Conservation (phyloP, 2,888 invertebrate species). For the Diabrotica balteata region DNA sequence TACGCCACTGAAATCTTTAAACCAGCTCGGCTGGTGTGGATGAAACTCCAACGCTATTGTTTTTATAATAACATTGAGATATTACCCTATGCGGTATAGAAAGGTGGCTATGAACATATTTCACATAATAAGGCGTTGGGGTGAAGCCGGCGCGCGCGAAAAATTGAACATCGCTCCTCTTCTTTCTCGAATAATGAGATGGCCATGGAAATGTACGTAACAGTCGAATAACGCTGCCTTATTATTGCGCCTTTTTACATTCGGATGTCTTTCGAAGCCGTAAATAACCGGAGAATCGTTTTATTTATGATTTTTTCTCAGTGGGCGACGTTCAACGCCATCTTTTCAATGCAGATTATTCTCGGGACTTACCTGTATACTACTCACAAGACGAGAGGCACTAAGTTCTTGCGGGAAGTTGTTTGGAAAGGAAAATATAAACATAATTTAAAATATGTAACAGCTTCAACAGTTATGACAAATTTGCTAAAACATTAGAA, state of each 20-base stretch:
- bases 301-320: conserved; percentile 37
- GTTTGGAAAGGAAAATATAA: not conserved
- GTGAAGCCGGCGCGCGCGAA: conserved; percentile 43
- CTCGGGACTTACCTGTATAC: conserved; percentile 3
- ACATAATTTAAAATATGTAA: no score
- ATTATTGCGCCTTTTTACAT: conserved; percentile 44
- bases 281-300: conserved; percentile 39
- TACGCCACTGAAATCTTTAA: conserved; percentile 46
- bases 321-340: conserved; percentile 23
- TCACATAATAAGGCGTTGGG: conserved; percentile 57
- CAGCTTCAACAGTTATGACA: no score
- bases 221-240: conserved; percentile 46
- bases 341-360: conserved; percentile 17
- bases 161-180: conserved; percentile 53
- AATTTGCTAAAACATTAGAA: no score
- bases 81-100: conserved; percentile 59
- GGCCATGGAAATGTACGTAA: conserved; percentile 48
- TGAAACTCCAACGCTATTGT: conserved; percentile 52
- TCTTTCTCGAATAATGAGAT: conserved; percentile 51
- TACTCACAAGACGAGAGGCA: conserved; percentile 5
- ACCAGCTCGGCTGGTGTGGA: conserved; percentile 38
- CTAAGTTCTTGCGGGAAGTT: conserved; percentile 6
- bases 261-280: conserved; percentile 39
- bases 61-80: conserved; percentile 60
- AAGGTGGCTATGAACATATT: conserved; percentile 59